Conservation (phyloP, 2,888 invertebrate species). For the Agonopterix subpropinquella region DNA sequence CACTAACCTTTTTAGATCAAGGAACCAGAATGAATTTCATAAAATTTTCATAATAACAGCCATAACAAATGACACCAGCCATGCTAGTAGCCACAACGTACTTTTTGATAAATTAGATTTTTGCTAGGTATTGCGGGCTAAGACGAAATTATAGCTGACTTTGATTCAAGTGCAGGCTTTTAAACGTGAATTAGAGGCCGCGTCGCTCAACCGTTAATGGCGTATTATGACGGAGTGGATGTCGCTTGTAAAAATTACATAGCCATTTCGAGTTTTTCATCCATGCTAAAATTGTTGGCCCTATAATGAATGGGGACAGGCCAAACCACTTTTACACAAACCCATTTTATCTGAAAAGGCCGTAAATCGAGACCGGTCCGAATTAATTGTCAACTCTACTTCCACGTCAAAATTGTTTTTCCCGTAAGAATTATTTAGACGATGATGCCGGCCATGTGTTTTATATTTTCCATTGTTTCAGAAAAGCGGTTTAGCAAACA, state of each 20-base stretch:
- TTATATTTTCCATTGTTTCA: slow-evolving; percentile 21
- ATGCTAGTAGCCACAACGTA: slow-evolving; percentile 46
- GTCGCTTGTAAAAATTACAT: slow-evolving; percentile 58
- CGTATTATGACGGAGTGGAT: slow-evolving; percentile 67
- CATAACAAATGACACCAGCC: slow-evolving; percentile 12
- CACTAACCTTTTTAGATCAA: too few relatives aligned
- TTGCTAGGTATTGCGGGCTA: slow-evolving; percentile 65
- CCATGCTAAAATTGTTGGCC: slow-evolving; percentile 6
- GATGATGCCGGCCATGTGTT: slow-evolving; percentile 14
- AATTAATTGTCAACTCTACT: slow-evolving; percentile 8
- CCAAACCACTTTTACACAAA: slow-evolving; percentile 11
- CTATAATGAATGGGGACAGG: slow-evolving; percentile 14
- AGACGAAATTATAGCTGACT: slow-evolving; percentile 71
- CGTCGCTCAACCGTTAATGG: slow-evolving; percentile 66
- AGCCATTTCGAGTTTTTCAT: slow-evolving; percentile 36
- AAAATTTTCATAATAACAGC: too few relatives aligned
- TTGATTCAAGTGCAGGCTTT: slow-evolving; percentile 73
- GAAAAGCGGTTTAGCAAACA: slow-evolving; percentile 40
- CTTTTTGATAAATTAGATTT: slow-evolving; percentile 73
- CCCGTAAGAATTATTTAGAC: slow-evolving; percentile 9
- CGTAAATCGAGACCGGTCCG: slow-evolving; percentile 7
- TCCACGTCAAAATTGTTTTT: slow-evolving; percentile 3
- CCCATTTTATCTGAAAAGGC: slow-evolving; percentile 7
- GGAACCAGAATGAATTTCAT: too few relatives aligned
- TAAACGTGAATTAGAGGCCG: slow-evolving; percentile 70